These are phyloP conservation scores for Mimachlamys varia DNA, from an alignment of 2,888 invertebrate species.

Conservation along the genomic window DNA sequence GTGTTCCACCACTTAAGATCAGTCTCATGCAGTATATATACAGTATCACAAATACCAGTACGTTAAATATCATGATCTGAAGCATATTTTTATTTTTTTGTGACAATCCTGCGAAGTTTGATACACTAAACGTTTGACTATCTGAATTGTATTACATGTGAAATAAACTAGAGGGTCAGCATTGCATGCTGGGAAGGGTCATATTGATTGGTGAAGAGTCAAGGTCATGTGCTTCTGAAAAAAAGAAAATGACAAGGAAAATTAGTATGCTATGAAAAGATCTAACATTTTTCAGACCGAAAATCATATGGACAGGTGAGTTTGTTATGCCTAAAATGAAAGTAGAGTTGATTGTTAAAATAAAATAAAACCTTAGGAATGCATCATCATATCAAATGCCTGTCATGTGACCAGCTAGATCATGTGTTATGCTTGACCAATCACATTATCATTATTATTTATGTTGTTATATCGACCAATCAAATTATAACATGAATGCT, in stretches of 20 bases:
- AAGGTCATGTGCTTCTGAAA: not conserved
- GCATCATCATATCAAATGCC: not conserved
- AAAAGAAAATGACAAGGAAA: not conserved
- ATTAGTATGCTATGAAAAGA: not conserved
- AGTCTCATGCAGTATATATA: too few relatives aligned
- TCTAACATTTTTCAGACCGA: slow-evolving; percentile 31
- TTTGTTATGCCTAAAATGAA: slow-evolving; percentile 12
- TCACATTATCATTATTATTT: not conserved
- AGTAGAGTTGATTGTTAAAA: not conserved
- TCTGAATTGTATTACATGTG: not conserved
- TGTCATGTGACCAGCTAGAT: not conserved
- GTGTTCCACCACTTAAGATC: too few relatives aligned
- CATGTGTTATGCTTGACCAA: slow-evolving; percentile 26
- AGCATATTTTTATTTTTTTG: too few relatives aligned
- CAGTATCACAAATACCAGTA: too few relatives aligned
- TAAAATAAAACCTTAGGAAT: not conserved
- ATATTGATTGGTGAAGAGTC: not conserved
- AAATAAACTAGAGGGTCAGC: not conserved
- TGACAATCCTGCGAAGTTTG: too few relatives aligned
- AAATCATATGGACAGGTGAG: slow-evolving; percentile 29
- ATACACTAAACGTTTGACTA: too few relatives aligned
- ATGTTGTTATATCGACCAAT: slow-evolving; percentile 1
- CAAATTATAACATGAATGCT: slow-evolving; percentile 9
- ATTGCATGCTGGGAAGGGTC: not conserved
- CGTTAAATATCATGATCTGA: too few relatives aligned